Evolutionary conservation across 2,888 invertebrate species (phyloP).

Genomic region (Polietes domitor): DNA sequence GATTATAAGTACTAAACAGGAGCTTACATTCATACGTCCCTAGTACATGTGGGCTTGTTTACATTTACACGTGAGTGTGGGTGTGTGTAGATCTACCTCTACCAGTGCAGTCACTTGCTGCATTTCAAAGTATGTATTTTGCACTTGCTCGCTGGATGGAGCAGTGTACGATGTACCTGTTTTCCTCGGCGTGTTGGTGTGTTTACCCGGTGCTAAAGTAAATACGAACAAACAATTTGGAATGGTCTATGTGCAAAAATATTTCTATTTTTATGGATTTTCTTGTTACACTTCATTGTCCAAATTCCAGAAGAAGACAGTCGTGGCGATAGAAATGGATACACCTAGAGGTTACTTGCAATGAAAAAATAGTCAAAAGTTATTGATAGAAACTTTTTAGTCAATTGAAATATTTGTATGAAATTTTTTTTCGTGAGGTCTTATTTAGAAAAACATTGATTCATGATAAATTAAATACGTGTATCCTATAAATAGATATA

Average conservation of each 20-base stretch:
- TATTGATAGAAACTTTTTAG: too few species aligned
- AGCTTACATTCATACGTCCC: conserved; percentile 23
- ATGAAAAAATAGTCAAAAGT: too few species aligned
- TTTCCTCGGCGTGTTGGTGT: background rate
- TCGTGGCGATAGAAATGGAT: background rate
- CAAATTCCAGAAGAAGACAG: background rate
- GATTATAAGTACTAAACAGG: conserved; percentile 26
- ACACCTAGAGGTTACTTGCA: too few species aligned
- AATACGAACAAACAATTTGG: conserved; percentile 14
- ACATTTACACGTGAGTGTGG: background rate
- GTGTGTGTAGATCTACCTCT: conserved; percentile 14
- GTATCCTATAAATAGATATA: too few species aligned
- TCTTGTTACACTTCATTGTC: conserved; percentile 8
- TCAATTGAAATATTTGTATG: too few species aligned
- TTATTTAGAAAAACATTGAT: too few species aligned
- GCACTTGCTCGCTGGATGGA: background rate
- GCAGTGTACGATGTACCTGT: background rate
- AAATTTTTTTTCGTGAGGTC: too few species aligned
- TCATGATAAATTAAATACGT: too few species aligned
- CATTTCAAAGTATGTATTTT: conserved; percentile 2
- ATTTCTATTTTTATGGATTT: background rate
- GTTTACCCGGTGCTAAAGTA: conserved; percentile 14
- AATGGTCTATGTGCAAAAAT: background rate
- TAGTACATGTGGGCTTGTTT: too few species aligned
- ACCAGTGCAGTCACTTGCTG: background rate